Percentiles rank a stretch among this genome's conserved stretches.
These are phyloP conservation scores for Lasiurus cinereus DNA, from an alignment of 2,113 vertebrate genomes.

Conservation along the genomic window DNA sequence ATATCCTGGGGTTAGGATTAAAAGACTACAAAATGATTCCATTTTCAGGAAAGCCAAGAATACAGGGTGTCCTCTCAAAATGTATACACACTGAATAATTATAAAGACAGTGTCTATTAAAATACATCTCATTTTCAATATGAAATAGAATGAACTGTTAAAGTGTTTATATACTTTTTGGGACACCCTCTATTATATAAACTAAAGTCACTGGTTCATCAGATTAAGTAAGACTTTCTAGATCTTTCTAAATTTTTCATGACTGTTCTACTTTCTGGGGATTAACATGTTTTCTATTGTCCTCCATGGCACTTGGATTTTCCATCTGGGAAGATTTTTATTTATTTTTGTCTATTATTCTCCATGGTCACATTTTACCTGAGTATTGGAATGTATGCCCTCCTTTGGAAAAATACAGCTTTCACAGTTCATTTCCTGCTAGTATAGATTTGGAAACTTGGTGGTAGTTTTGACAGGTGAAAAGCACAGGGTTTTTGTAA, in stretches of 20 bases:
- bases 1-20: too few species aligned
- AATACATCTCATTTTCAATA: too few species aligned
- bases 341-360: not conserved
- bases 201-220: not conserved
- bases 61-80: too few species aligned
- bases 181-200: not conserved
- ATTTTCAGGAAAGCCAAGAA: too few species aligned
- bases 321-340: not conserved
- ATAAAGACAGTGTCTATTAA: too few species aligned
- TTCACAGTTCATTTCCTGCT: constrained; percentile 12
- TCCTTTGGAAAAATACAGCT: constrained; percentile 19
- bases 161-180: too few species aligned
- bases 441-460: not conserved
- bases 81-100: too few species aligned
- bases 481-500: not conserved
- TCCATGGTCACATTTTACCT: not conserved
- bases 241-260: not conserved
- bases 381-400: not conserved
- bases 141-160: too few species aligned
- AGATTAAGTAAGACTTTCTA: not conserved
- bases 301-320: not conserved
- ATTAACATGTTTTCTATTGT: not conserved
- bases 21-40: too few species aligned
- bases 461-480: constrained; percentile 18
- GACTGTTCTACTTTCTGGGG: not conserved